These are phyloP conservation scores for Orchestes rusci DNA, from an alignment of 2,888 invertebrate genomes.

Conservation along the genomic window DNA sequence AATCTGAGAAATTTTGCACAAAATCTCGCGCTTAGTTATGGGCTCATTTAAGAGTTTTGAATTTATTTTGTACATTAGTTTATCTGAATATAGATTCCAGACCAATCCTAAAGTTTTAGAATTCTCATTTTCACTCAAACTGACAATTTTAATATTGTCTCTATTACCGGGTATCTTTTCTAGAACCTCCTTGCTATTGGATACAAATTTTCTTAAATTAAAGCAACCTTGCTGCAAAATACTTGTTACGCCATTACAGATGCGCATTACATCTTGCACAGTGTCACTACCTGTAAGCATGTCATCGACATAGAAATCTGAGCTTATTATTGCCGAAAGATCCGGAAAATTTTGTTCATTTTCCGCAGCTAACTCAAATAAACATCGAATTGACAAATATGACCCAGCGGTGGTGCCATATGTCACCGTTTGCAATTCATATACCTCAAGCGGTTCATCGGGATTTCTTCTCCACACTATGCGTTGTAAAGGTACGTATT, in stretches of 20 bases:
- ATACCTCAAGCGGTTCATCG: too few species aligned
- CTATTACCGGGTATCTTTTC: not conserved
- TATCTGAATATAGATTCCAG: constrained; percentile 4
- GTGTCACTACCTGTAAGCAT: constrained; percentile 1
- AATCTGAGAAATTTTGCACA: constrained; percentile 2
- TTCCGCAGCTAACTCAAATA: constrained; percentile 6
- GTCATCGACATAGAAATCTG: constrained; percentile 6
- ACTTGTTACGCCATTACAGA: not conserved
- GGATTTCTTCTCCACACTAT: constrained; percentile 3
- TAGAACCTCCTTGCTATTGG: not conserved
- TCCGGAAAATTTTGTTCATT: not conserved
- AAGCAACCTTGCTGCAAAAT: not conserved
- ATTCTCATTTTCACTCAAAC: constrained; percentile 2
- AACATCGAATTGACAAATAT: constrained; percentile 16
- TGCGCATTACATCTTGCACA: not conserved
- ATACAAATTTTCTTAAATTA: constrained; percentile 3
- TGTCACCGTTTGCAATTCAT: constrained; percentile 17
- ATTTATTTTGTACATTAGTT: not conserved
- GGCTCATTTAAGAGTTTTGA: not conserved
- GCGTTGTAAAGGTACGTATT: not conserved
- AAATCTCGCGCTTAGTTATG: constrained; percentile 5
- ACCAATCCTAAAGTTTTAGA: constrained; percentile 2
- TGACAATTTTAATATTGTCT: not conserved
- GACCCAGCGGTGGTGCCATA: constrained; percentile 19
- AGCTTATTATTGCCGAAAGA: not conserved